These are phyloP conservation scores for Drosophila arizonae DNA, from an alignment of 1,140 invertebrate species.

Conservation along the genomic window DNA sequence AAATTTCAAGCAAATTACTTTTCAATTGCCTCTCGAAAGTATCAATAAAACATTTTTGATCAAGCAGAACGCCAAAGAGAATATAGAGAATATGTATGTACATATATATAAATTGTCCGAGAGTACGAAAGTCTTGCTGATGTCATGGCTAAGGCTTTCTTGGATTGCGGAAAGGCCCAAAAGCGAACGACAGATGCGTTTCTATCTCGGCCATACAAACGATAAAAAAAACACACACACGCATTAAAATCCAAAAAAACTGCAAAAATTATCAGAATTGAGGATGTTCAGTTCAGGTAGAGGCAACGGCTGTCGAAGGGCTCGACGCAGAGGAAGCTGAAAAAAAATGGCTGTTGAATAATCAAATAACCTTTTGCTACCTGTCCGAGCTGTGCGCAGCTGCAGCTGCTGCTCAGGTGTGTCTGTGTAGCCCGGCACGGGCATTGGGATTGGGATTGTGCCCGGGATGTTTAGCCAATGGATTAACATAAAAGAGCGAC, in stretches of 20 bases:
- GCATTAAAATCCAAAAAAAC: slow-evolving; percentile 22
- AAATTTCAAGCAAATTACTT: slow-evolving; percentile 39
- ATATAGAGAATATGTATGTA: too few relatives aligned
- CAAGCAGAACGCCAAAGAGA: neutral
- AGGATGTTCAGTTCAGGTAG: slow-evolving; percentile 54
- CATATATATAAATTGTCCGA: neutral
- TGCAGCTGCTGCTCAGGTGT: slow-evolving; percentile 73
- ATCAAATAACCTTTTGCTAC: slow-evolving; percentile 80
- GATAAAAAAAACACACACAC: slow-evolving; percentile 46
- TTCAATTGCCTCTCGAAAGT: slow-evolving; percentile 40
- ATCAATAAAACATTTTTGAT: slow-evolving; percentile 17
- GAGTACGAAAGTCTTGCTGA: neutral
- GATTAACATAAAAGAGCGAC: slow-evolving; percentile 65
- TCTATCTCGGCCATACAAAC: slow-evolving; percentile 24
- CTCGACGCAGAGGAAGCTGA: slow-evolving; percentile 48
- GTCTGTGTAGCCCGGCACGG: slow-evolving; percentile 43
- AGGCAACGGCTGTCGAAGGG: slow-evolving; percentile 5
- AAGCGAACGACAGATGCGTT: slow-evolving; percentile 34
- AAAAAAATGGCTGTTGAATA: slow-evolving; percentile 72
- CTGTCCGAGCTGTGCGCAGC: slow-evolving; percentile 59
- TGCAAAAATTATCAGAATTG: slow-evolving; percentile 60
- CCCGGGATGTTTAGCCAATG: slow-evolving; percentile 52
- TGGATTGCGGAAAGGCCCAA: slow-evolving; percentile 36
- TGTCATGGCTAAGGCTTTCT: slow-evolving; percentile 9
- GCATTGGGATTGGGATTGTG: slow-evolving; percentile 16